These are phyloP conservation scores for Tenualosa ilisha DNA, from an alignment of 2,797 vertebrate genomes.

Conservation along the genomic window DNA sequence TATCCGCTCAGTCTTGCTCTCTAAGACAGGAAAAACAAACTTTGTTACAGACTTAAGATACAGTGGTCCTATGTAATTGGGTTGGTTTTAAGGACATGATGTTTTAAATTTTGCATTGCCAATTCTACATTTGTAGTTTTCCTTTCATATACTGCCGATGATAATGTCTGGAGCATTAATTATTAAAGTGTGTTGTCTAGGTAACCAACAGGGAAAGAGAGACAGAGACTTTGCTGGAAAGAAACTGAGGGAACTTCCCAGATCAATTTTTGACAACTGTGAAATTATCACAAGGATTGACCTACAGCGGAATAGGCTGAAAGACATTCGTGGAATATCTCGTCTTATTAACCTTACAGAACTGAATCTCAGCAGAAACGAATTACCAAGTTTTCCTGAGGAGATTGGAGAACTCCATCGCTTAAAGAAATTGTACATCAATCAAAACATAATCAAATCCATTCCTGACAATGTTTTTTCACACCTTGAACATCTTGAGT, in stretches of 20 bases:
- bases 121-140: background rate
- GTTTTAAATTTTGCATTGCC: background rate
- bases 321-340: conserved; percentile 57
- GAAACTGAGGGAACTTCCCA: conserved; percentile 66
- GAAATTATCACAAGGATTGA: conserved; percentile 53
- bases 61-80: background rate
- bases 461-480: conserved; percentile 69
- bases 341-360: conserved; percentile 64
- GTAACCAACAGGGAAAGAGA: conserved; percentile 45
- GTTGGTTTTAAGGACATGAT: background rate
- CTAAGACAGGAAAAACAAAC: background rate
- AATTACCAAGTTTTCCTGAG: conserved; percentile 64
- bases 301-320: conserved; percentile 71
- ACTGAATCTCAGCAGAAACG: conserved; percentile 73
- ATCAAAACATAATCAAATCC: conserved; percentile 72
- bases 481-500: conserved; percentile 62
- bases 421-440: conserved; percentile 72
- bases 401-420: conserved; percentile 65
- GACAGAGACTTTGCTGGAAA: conserved; percentile 56
- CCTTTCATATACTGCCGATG: background rate
- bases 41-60: background rate
- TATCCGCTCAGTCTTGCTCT: background rate
- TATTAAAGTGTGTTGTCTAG: conserved; percentile 38
- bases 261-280: conserved; percentile 45
- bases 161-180: background rate